These are phyloP conservation scores for Mormyrus lacerda DNA, from an alignment of 2,113 vertebrate genomes.

Conservation along the genomic window DNA sequence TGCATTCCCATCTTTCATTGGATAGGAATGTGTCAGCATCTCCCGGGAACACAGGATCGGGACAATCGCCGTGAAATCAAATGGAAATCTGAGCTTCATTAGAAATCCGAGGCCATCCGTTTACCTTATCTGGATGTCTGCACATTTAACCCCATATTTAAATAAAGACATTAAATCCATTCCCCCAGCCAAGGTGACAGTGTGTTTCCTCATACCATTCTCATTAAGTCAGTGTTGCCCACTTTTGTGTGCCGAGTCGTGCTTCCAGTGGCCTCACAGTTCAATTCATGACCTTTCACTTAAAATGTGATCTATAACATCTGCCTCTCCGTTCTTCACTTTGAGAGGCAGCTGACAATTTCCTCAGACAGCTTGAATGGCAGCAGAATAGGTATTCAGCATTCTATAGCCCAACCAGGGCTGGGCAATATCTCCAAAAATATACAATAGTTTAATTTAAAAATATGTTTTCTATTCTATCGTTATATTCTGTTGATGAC, in stretches of 20 bases:
- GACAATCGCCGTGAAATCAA: conserved; percentile 4
- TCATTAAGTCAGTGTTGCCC: neutral
- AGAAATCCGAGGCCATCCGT: neutral
- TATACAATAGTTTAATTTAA: neutral
- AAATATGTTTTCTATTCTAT: neutral
- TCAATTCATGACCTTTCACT: conserved; percentile 3
- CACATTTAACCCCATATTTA: neutral
- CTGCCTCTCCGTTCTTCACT: neutral
- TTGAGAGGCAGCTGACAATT: neutral
- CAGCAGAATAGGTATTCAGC: neutral
- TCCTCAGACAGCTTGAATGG: neutral
- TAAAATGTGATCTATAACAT: neutral
- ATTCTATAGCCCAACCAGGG: neutral
- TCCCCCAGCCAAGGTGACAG: neutral
- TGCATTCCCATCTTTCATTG: neutral
- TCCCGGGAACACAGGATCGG: neutral
- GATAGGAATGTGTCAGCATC: neutral
- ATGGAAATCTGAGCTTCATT: neutral
- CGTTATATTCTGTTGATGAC: neutral
- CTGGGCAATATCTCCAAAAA: neutral
- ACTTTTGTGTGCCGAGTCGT: neutral
- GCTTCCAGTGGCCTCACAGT: neutral
- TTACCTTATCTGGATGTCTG: neutral
- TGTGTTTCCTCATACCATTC: neutral
- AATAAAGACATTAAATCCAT: neutral